phyloP scores from a whole-genome alignment of 2,113 vertebrate species.

The Chlamydotis undulata region DNA sequence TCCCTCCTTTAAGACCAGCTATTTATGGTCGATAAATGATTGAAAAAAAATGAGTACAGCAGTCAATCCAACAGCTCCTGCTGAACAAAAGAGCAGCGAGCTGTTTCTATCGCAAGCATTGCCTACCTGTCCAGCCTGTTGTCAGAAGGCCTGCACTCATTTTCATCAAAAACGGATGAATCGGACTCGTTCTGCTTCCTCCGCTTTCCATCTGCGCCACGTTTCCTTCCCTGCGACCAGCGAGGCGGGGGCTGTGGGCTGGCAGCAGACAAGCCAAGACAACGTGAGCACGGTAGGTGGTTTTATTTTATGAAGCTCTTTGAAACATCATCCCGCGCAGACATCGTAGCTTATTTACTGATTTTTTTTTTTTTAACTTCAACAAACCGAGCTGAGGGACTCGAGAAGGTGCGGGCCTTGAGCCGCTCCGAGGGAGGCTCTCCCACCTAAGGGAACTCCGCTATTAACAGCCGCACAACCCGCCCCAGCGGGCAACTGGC shows the following conservation, averaged over 20 bases:
- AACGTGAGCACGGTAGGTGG: fast-evolving
- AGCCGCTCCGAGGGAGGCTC: not conserved
- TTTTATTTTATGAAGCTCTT: not conserved
- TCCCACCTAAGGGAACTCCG: fast-evolving
- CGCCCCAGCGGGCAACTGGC: fast-evolving
- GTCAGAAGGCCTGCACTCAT: not conserved
- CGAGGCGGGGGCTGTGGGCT: constrained; percentile 71
- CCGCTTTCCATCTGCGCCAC: constrained; percentile 81
- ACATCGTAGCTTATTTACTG: fast-evolving
- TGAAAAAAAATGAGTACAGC: fast-evolving
- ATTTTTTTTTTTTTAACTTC: no score
- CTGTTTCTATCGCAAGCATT: fast-evolving
- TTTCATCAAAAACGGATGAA: not conserved
- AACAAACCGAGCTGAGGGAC: fast-evolving
- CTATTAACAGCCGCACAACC: fast-evolving
- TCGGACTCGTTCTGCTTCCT: constrained; percentile 47
- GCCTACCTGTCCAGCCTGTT: constrained; percentile 73
- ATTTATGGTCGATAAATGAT: fast-evolving
- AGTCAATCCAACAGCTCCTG: not conserved
- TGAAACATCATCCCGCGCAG: fast-evolving
- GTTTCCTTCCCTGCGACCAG: constrained; percentile 86
- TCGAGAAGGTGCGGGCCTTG: fast-evolving
- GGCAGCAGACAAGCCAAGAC: not conserved
- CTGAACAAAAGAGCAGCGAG: not conserved
- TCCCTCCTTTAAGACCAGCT: not conserved